Evolutionary conservation across 2,797 vertebrate genomes (phyloP).

Genomic region (Helostoma temminkii): DNA sequence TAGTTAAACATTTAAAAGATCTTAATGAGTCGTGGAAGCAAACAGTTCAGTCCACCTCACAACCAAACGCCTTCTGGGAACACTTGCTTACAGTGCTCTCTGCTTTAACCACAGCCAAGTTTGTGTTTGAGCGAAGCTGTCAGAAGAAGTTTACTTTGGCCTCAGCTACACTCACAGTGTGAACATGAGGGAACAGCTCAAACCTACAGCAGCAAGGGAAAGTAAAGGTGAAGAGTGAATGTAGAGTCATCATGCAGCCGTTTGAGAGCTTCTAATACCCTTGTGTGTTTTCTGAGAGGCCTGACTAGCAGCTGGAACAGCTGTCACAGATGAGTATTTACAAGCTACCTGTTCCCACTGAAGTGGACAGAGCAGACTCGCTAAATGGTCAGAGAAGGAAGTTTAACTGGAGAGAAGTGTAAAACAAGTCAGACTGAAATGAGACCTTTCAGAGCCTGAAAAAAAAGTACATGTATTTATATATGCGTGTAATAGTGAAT

Average conservation of each 20-base stretch:
- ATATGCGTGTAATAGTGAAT: too few relatives aligned
- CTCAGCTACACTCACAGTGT: not conserved
- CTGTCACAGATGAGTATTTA: conserved; percentile 46
- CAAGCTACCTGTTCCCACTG: conserved; percentile 33
- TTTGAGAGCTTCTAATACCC: conserved; percentile 17
- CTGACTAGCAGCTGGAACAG: conserved; percentile 35
- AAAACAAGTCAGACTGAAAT: too few relatives aligned
- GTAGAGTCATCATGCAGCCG: conserved; percentile 2
- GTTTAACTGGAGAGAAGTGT: conserved; percentile 21
- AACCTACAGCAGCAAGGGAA: conserved; percentile 6
- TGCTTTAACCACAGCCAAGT: not conserved
- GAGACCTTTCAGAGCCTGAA: too few relatives aligned
- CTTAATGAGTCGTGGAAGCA: too few relatives aligned
- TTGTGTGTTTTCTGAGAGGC: not conserved
- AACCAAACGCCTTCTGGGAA: not conserved
- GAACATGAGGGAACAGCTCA: not conserved
- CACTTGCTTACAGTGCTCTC: not conserved
- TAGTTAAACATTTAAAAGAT: not conserved
- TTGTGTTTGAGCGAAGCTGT: conserved; percentile 1
- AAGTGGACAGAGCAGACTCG: not conserved
- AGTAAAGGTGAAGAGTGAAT: not conserved
- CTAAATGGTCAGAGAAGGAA: not conserved
- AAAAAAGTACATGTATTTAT: too few relatives aligned
- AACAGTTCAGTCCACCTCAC: not conserved
- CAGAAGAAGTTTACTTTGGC: conserved; percentile 37